phyloP scores from a whole-genome alignment of 2,888 invertebrate species.

The Coelopa pilipes region DNA sequence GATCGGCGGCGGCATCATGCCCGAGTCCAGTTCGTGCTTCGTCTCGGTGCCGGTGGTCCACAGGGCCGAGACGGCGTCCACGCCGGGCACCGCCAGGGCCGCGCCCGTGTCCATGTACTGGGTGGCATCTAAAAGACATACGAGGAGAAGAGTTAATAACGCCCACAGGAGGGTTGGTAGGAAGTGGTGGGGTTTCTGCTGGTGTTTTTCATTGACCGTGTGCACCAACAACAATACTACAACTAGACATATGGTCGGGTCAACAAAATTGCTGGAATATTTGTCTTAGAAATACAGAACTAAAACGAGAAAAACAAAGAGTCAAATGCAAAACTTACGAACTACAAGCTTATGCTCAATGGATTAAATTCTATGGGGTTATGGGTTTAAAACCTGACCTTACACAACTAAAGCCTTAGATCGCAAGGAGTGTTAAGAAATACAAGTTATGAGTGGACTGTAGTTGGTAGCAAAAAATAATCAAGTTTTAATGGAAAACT shows the following conservation, averaged over 20 bases:
- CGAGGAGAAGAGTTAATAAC: slow-evolving; percentile 49
- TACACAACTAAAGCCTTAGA: slow-evolving; percentile 10
- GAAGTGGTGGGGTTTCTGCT: slow-evolving; percentile 44
- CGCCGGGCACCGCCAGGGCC: slow-evolving; percentile 46
- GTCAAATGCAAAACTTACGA: slow-evolving; percentile 6
- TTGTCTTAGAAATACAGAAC: slow-evolving; percentile 23
- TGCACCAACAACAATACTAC: slow-evolving; percentile 30
- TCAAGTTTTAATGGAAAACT: no score
- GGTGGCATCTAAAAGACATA: slow-evolving; percentile 61
- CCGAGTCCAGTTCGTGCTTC: slow-evolving; percentile 70
- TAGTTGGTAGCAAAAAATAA: no score
- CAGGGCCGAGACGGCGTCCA: slow-evolving; percentile 39
- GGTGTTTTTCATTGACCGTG: slow-evolving; percentile 8
- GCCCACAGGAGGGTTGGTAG: slow-evolving; percentile 40
- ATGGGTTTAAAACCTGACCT: slow-evolving; percentile 5
- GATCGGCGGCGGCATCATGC: slow-evolving; percentile 78
- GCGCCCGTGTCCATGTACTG: slow-evolving; percentile 60
- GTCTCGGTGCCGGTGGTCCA: slow-evolving; percentile 56
- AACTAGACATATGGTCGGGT: no score
- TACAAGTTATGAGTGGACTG: background rate
- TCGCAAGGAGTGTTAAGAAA: slow-evolving; percentile 10
- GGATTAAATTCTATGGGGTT: slow-evolving; percentile 11
- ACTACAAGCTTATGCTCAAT: slow-evolving; percentile 30
- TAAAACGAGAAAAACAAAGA: slow-evolving; percentile 19
- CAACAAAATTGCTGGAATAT: slow-evolving; percentile 30